Conservation (phyloP, 1,140 invertebrate species). For the Heliconius hermathena region DNA sequence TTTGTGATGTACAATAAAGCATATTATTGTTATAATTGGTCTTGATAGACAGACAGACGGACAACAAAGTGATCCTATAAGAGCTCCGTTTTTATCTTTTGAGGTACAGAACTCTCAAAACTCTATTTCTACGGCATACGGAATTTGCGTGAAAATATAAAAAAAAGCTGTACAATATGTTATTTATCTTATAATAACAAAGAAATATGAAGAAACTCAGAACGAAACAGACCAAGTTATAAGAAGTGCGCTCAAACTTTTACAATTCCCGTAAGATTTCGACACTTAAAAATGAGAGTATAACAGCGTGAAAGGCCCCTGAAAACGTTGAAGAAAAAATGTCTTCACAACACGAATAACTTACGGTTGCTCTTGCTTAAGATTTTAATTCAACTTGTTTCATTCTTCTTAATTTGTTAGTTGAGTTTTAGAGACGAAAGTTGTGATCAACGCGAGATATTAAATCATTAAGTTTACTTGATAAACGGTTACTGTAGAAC, state of each 20-base stretch:
- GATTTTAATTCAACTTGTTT: constrained; percentile 73
- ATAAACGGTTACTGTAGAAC: constrained; percentile 17
- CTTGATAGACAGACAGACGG: no score
- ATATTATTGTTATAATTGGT: no score
- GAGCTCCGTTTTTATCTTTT: no score
- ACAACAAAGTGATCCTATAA: no score
- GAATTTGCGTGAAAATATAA: neutral
- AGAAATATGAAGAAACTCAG: neutral
- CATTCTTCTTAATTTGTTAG: constrained; percentile 74
- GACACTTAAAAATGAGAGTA: constrained; percentile 15
- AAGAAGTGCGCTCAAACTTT: constrained; percentile 37
- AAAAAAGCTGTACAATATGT: neutral
- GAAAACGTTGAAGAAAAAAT: constrained; percentile 37
- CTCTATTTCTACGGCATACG: no score
- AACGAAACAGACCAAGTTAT: neutral
- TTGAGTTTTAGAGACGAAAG: constrained; percentile 55
- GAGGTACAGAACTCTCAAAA: no score
- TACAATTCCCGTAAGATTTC: constrained; percentile 40
- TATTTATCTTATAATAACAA: neutral
- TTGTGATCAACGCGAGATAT: constrained; percentile 33
- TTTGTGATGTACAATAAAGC: no score
- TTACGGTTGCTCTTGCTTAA: constrained; percentile 44
- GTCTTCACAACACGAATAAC: constrained; percentile 60
- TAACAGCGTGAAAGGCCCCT: constrained; percentile 24
- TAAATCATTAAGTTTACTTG: constrained; percentile 30